These are phyloP conservation scores for Isaurus tuberculatus DNA, from an alignment of 92 coral and sea anemone species.

Conservation along the genomic window DNA sequence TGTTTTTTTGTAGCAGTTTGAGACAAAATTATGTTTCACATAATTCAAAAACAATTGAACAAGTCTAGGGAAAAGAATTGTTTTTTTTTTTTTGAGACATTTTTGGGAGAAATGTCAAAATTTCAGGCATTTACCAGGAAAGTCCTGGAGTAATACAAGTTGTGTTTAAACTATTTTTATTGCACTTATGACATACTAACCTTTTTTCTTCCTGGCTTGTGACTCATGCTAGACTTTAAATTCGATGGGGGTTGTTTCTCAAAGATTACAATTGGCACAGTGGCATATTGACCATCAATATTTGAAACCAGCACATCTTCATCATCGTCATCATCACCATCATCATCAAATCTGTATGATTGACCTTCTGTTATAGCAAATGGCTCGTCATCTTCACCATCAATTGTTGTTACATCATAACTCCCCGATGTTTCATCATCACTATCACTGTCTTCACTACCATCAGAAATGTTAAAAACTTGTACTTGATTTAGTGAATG, in stretches of 20 bases:
- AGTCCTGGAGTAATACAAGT: background rate
- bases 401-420: constrained; percentile 69
- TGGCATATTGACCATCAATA: constrained; percentile 55
- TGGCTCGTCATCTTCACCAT: constrained; percentile 58
- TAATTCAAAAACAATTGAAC: too few relatives aligned
- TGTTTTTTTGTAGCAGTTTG: too few relatives aligned
- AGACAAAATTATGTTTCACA: too few relatives aligned
- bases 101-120: too few relatives aligned
- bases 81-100: too few relatives aligned
- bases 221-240: constrained; percentile 72
- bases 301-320: constrained; percentile 71
- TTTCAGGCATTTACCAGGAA: background rate
- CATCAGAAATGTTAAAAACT: constrained; percentile 49
- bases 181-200: background rate
- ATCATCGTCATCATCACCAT: constrained; percentile 32
- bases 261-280: constrained; percentile 76
- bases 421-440: constrained; percentile 72
- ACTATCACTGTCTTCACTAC: constrained; percentile 67
- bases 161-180: background rate
- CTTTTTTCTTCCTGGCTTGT: constrained; percentile 55
- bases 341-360: constrained; percentile 62
- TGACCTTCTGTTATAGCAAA: constrained; percentile 37
- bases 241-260: constrained; percentile 61
- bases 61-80: too few relatives aligned
- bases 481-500: constrained; percentile 15